Base-by-base conservation (phyloP, 1,140 invertebrate species). In the Globodera rostochiensis region DNA sequence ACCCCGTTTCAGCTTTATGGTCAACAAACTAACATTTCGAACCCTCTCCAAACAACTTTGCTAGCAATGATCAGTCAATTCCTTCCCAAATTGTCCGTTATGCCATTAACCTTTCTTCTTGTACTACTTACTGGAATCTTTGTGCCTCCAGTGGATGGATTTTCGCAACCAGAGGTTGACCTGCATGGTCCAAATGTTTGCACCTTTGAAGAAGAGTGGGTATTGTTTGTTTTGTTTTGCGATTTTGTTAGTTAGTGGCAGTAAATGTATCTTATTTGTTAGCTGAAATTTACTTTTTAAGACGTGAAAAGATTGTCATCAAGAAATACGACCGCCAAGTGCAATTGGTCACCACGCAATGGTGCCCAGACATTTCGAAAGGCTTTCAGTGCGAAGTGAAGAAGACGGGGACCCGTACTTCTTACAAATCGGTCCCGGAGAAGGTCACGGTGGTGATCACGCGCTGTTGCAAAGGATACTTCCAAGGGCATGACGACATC, bases 381-480 rank as follows among this genome's bases (percentile, higher is more conserved):
- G 84, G 83, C 25, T 88, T 88, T 73, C 60, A 82, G 64, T 88
- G 87, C 73, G 57, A 80, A 25, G 81, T 79, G n/a, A 86, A 77
- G n/a, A 89, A 90, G 81, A 84, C 84, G 53, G 89, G 87, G 3
- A 88, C 86, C 47, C 86, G 84, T 45, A 81, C 85, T 21, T 85
- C 81, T 11, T 91, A 91, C 82, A 84, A 86, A 81, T 87, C 83
- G 1, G 88, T 88, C 91, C 93, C 92, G 4, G 90, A 95, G 82
- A 91, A 91, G 8, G 95, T 95, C 88, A 92, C 92, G 19, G 91
- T 93, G 83, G 93, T 94, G 1, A 93, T 95, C 0, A 93, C 95
- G 83, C 93, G 94, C 81, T 97, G 95, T 87, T 96, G 95, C 87
- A 92, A 91, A 81, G 95, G 95, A 15, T 97, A 94, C 87, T 92